Percentiles rank a stretch among this genome's conserved stretches.
These are phyloP conservation scores for Labrus mixtus DNA, from an alignment of 2,113 vertebrate species.

Conservation along the genomic window DNA sequence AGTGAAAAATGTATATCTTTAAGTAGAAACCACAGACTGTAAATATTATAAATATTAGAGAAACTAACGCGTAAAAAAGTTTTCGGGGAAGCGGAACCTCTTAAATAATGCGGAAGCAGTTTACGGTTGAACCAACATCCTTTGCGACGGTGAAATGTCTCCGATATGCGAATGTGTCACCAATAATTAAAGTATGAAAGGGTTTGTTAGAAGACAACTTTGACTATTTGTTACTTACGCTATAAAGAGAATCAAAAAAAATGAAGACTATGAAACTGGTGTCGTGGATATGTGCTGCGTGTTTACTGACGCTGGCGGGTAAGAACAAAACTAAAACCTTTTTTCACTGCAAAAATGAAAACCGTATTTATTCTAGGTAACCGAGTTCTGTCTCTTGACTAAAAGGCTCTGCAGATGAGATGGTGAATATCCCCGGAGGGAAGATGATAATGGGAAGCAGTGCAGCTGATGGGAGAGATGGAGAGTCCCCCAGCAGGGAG, in stretches of 20 bases:
- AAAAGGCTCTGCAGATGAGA: conserved; percentile 60
- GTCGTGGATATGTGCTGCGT: conserved; percentile 10
- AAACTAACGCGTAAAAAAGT: not conserved
- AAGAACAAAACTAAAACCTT: too few relatives aligned
- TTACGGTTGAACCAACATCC: conserved; percentile 12
- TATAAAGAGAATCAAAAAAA: not conserved
- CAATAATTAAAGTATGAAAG: not conserved
- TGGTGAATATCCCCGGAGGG: conserved; percentile 87
- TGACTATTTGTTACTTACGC: not conserved
- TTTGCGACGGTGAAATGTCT: conserved; percentile 17
- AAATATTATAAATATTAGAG: not conserved
- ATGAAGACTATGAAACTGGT: conserved; percentile 14
- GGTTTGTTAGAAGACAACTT: not conserved
- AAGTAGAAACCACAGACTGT: too few relatives aligned
- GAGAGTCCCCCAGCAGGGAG: conserved; percentile 83
- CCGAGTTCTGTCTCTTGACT: not conserved
- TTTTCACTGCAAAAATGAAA: too few relatives aligned
- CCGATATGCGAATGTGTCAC: not conserved
- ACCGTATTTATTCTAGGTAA: not conserved
- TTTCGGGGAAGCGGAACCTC: conserved; percentile 30
- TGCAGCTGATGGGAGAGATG: conserved; percentile 81
- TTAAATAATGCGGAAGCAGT: conserved; percentile 10
- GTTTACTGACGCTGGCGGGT: conserved; percentile 54
- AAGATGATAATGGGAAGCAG: conserved; percentile 86
- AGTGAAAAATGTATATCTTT: too few relatives aligned